Percentiles rank a stretch among this genome's conserved stretches.
phyloP scores from a whole-genome alignment of 2,888 invertebrate genomes.

The Acrobasis repandana region DNA sequence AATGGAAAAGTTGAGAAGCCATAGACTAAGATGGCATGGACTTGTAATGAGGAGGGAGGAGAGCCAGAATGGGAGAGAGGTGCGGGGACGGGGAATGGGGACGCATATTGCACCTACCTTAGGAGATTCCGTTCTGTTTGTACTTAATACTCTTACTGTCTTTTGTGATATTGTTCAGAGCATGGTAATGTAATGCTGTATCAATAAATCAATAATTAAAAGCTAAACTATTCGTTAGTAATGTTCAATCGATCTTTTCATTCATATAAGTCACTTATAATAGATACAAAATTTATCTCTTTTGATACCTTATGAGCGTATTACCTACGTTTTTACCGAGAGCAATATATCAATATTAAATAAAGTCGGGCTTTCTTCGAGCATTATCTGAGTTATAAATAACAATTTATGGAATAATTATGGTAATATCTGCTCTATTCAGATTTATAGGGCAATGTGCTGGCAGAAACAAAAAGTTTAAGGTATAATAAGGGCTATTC shows the following conservation, averaged over 20 bases:
- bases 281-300: slow-evolving; percentile 21
- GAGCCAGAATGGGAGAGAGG: no score
- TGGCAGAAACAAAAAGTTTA: slow-evolving; percentile 10
- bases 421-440: slow-evolving; percentile 18
- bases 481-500: slow-evolving; percentile 16
- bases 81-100: no score
- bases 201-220: no score
- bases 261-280: slow-evolving; percentile 17
- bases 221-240: neutral
- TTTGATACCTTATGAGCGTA: slow-evolving; percentile 5
- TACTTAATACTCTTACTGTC: no score
- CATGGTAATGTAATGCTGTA: no score
- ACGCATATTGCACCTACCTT: no score
- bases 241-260: neutral
- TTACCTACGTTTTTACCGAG: slow-evolving; percentile 14
- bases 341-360: slow-evolving; percentile 21
- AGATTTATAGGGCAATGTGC: slow-evolving; percentile 18
- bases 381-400: slow-evolving; percentile 15
- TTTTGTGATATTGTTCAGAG: no score
- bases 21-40: no score
- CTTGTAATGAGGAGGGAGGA: no score
- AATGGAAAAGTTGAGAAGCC: no score
- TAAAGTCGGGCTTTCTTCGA: slow-evolving; percentile 16
- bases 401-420: slow-evolving; percentile 21
- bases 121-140: no score